These are phyloP conservation scores for Busseola fusca DNA, from an alignment of 2,888 invertebrate species.

Conservation along the genomic window DNA sequence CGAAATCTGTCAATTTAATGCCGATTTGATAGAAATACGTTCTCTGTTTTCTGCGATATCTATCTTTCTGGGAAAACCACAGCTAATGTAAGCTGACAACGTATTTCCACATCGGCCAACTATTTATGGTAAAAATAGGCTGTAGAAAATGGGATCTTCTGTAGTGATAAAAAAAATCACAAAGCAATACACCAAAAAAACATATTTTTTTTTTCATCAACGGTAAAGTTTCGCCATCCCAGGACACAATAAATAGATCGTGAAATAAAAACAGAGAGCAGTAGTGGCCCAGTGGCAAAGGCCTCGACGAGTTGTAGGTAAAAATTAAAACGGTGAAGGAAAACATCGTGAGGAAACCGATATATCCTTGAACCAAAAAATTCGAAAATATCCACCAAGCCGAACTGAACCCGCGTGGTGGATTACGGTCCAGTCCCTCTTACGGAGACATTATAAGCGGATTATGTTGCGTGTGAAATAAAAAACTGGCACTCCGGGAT, in stretches of 20 bases:
- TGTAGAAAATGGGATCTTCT: neutral
- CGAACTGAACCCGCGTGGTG: too few relatives aligned
- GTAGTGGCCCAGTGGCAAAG: too few relatives aligned
- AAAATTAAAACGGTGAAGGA: too few relatives aligned
- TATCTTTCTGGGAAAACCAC: constrained; percentile 26
- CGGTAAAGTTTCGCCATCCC: neutral
- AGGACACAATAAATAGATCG: constrained; percentile 13
- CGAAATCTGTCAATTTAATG: constrained; percentile 18
- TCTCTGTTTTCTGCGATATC: constrained; percentile 25
- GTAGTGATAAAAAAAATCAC: neutral
- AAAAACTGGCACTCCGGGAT: too few relatives aligned
- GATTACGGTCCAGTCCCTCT: too few relatives aligned
- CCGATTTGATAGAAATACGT: constrained; percentile 21
- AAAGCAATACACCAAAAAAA: neutral
- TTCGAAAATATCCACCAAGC: too few relatives aligned
- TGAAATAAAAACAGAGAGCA: constrained; percentile 28
- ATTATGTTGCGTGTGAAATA: too few relatives aligned
- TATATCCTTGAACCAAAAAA: too few relatives aligned
- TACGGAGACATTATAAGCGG: too few relatives aligned
- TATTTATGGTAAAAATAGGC: neutral
- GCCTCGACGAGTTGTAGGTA: too few relatives aligned
- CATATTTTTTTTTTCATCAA: neutral
- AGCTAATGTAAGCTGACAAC: constrained; percentile 1
- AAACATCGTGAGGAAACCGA: too few relatives aligned
- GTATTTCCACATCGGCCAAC: neutral